Evolutionary conservation across 2,888 invertebrate species (phyloP).

Genomic region (Cetonia aurata): DNA sequence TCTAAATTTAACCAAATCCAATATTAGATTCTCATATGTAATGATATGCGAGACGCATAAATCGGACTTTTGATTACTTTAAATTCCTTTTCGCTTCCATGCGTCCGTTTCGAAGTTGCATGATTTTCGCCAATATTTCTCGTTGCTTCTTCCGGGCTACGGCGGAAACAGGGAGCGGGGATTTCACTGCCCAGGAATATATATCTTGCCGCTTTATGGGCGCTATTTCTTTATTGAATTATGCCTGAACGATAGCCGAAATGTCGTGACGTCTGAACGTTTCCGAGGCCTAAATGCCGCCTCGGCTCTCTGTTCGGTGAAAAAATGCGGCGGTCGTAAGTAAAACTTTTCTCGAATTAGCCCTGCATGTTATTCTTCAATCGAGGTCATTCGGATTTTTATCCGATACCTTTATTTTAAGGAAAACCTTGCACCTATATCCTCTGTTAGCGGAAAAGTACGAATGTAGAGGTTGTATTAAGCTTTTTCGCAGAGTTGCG

Average conservation of each 20-base stretch:
- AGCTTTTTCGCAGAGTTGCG: conserved; percentile 11
- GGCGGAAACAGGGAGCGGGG: conserved; percentile 16
- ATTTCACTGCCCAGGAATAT: conserved; percentile 17
- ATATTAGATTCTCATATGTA: no score
- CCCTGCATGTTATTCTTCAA: no score
- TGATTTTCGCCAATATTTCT: conserved; percentile 30
- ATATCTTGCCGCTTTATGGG: conserved; percentile 31
- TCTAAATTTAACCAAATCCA: no score
- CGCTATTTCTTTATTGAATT: conserved; percentile 37
- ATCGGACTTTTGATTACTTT: not conserved
- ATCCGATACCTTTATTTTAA: no score
- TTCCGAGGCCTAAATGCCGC: conserved; percentile 17
- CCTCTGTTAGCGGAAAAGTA: no score
- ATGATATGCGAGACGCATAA: no score
- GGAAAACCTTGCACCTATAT: no score
- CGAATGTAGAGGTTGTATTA: not conserved
- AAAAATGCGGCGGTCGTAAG: no score
- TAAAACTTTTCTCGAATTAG: no score
- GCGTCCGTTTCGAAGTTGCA: conserved; percentile 3
- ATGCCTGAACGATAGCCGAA: conserved; percentile 33
- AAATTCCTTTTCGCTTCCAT: conserved; percentile 9
- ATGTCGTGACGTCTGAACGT: conserved; percentile 30
- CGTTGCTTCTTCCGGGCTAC: not conserved
- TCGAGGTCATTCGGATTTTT: no score
- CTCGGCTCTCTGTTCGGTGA: not conserved